Evolutionary conservation across 1,140 invertebrate genomes (phyloP).

Genomic region (Magallana ariakensis): DNA sequence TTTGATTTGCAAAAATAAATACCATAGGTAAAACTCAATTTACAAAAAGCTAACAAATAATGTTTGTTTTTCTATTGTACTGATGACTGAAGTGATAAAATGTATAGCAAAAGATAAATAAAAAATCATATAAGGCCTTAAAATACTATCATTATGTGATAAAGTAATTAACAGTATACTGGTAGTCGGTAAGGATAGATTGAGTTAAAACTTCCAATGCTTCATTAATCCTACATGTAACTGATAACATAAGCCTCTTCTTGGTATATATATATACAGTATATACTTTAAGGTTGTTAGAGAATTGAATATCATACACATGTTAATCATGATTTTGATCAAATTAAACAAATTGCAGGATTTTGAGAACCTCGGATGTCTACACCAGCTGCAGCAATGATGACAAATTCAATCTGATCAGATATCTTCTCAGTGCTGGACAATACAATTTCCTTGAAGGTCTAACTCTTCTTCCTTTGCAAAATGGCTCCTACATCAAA

Average conservation of each 20-base stretch:
- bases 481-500: not conserved
- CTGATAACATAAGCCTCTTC: too few relatives aligned
- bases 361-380: not conserved
- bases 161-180: too few relatives aligned
- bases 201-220: too few relatives aligned
- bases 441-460: not conserved
- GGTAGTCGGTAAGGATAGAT: too few relatives aligned
- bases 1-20: not conserved
- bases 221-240: too few relatives aligned
- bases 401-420: not conserved
- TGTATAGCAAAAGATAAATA: not conserved
- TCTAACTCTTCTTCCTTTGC: not conserved
- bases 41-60: not conserved
- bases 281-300: too few relatives aligned
- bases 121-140: too few relatives aligned
- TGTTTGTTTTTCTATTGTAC: too few relatives aligned
- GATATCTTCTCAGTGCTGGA: not conserved
- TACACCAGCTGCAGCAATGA: not conserved
- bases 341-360: not conserved
- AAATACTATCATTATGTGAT: too few relatives aligned
- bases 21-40: not conserved
- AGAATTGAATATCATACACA: too few relatives aligned
- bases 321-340: too few relatives aligned
- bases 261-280: too few relatives aligned
- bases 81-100: not conserved